Base-by-base conservation (phyloP, 2,113 vertebrate genomes). In the Peucedramus taeniatus region DNA sequence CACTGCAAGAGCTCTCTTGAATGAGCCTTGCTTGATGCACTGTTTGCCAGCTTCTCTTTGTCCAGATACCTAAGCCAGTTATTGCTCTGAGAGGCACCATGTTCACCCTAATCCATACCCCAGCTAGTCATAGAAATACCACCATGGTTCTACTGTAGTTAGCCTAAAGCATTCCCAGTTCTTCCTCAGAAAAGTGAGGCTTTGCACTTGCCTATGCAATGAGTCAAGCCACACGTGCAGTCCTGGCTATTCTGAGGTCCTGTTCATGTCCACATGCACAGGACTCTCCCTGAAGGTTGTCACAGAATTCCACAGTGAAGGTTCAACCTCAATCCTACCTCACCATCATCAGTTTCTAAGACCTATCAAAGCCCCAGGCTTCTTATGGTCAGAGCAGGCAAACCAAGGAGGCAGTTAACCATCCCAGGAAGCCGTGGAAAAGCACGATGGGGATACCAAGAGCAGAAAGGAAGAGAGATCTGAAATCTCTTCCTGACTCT, bases 191-290 rank as follows among this genome's bases (percentile, higher is more conserved):
- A 28, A 71, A 65, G 47, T 8, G 18, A 68, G 33, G 49, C 18
- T 85, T 75, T 42, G 16, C 60, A 17, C n/a, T 37, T 45, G 26
- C 8, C n/a, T 33, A 7, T 37, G n/a, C 50, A 74, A 35, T 21
- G 28, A 66, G 42, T 11, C 40, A 70, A 45, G 35, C 18, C 44
- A 30, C 3, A 7, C 0, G 3, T 11, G 26, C 35, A 78, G 42
- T 50, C 47, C 50, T 8, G 7, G 56, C 65, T 59, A 31, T 57
- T 39, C 54, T 30, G 28, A 30, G n/a, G 45, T 47, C 49, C 54
- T 72, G 9, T 13, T 76, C 1, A 4, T 7, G 30, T 40, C 44
- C 39, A 33, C 42, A n/a, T 2, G 8, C 2, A 2, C 24, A 51
- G 57, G 9, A 44, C n/a, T 53, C 75, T 8, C 9, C 19, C 26